A percentile compares a stretch with the other conserved stretches of the same genome.
Conservation (phyloP, 2,113 vertebrate species). For the Zeus faber region DNA sequence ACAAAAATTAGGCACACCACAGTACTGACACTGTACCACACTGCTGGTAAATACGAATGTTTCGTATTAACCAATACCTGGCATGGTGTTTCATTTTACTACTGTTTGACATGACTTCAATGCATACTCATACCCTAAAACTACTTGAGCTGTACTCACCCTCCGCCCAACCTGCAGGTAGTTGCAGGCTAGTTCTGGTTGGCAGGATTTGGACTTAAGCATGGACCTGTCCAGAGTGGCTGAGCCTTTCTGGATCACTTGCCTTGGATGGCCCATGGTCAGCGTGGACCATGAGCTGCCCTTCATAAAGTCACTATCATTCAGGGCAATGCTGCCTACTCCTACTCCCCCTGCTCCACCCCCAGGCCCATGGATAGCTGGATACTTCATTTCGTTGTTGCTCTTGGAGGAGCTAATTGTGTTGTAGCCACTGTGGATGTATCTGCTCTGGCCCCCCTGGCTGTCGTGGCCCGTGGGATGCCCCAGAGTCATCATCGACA, state of each 20-base stretch:
- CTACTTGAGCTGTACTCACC: conserved; percentile 56
- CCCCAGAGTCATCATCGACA: conserved; percentile 91
- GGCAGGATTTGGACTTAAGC: conserved; percentile 96
- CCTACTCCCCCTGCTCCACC: conserved; percentile 32
- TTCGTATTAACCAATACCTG: too few species aligned
- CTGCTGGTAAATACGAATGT: too few species aligned
- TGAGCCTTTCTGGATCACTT: conserved; percentile 91
- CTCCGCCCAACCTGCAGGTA: conserved; percentile 88
- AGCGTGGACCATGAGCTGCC: conserved; percentile 94
- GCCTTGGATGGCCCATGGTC: conserved; percentile 91
- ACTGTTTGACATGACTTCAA: too few species aligned
- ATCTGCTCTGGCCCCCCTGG: conserved; percentile 77
- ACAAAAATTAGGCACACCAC: conserved; percentile 5
- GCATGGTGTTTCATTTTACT: too few species aligned
- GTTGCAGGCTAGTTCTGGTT: conserved; percentile 92
- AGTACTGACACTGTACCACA: background rate
- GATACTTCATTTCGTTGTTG: conserved; percentile 82
- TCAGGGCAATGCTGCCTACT: conserved; percentile 44
- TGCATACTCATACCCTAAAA: background rate
- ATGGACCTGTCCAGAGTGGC: conserved; percentile 94
- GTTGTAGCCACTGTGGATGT: conserved; percentile 94
- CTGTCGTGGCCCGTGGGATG: conserved; percentile 73
- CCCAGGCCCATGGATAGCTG: conserved; percentile 66
- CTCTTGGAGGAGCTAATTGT: conserved; percentile 94
- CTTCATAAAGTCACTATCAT: conserved; percentile 88